A percentile compares a stretch with the other conserved stretches of the same genome.
Conservation (phyloP, 64 coral and sea anemone species). For the Montipora cactus region DNA sequence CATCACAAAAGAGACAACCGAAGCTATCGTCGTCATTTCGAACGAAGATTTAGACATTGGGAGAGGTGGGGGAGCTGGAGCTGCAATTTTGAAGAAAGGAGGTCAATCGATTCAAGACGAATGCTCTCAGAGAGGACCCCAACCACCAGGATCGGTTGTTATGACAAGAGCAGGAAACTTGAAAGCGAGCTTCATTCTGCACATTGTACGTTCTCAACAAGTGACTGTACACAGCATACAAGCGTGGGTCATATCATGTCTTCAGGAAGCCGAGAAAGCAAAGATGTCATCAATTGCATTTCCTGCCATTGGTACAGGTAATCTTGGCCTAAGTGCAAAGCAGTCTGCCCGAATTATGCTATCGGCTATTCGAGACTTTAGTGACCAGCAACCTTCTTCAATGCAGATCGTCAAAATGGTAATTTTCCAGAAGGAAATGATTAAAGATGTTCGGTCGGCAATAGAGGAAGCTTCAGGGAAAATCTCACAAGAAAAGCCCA, state of each 20-base stretch:
- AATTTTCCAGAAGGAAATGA: constrained; percentile 68
- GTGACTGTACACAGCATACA: neutral
- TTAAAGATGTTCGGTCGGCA: constrained; percentile 33
- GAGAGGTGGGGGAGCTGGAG: constrained; percentile 41
- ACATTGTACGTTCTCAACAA: constrained; percentile 24
- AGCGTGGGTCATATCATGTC: constrained; percentile 14
- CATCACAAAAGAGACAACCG: constrained; percentile 69
- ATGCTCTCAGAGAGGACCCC: constrained; percentile 2
- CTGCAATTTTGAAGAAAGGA: constrained; percentile 56
- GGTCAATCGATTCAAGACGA: constrained; percentile 22
- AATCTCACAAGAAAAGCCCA: neutral
- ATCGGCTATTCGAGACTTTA: constrained; percentile 29
- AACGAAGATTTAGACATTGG: constrained; percentile 42
- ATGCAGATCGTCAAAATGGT: constrained; percentile 62
- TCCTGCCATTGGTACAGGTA: constrained; percentile 73
- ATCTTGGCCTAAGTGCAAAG: constrained; percentile 37
- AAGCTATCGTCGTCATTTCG: constrained; percentile 67
- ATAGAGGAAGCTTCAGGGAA: constrained; percentile 39
- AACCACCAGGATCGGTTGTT: constrained; percentile 47
- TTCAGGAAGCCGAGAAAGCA: constrained; percentile 32
- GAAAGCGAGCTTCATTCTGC: neutral
- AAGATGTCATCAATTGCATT: constrained; percentile 57
- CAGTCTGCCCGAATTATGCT: constrained; percentile 41
- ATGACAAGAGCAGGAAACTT: constrained; percentile 41
- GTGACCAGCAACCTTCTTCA: constrained; percentile 14